Evolutionary conservation across 2,888 invertebrate genomes (phyloP).

Genomic region (Drosophila anomalipes): DNA sequence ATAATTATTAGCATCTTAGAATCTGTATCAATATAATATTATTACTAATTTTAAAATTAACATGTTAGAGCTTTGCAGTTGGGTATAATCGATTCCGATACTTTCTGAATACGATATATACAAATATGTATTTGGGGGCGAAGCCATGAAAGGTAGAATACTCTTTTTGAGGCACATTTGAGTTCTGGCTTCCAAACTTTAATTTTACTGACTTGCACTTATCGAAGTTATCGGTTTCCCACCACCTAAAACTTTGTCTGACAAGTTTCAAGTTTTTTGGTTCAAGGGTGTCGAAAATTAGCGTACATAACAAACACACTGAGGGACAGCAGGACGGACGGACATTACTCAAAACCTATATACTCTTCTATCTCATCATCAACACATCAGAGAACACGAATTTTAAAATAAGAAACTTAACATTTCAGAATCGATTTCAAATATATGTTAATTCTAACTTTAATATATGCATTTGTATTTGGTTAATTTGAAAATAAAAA

Average conservation of each 20-base stretch:
- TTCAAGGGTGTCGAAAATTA: background rate
- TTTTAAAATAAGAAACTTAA: background rate
- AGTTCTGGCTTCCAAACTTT: background rate
- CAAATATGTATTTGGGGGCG: background rate
- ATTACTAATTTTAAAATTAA: background rate
- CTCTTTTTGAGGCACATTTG: background rate
- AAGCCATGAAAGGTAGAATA: background rate
- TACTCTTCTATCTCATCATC: background rate
- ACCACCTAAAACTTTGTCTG: background rate
- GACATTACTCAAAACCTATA: background rate
- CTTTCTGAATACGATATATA: background rate
- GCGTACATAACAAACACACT: background rate
- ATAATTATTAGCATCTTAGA: background rate
- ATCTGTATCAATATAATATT: background rate
- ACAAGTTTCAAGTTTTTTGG: background rate
- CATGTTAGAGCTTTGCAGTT: background rate
- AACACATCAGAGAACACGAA: background rate
- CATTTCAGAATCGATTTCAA: background rate
- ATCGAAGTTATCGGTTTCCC: background rate
- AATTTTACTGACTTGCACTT: background rate
- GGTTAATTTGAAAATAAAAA: background rate
- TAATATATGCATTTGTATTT: background rate
- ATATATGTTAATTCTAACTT: background rate
- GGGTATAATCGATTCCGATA: background rate
- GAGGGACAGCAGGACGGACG: background rate